phyloP scores from a whole-genome alignment of 2,797 vertebrate genomes.

The Potorous gilbertii region DNA sequence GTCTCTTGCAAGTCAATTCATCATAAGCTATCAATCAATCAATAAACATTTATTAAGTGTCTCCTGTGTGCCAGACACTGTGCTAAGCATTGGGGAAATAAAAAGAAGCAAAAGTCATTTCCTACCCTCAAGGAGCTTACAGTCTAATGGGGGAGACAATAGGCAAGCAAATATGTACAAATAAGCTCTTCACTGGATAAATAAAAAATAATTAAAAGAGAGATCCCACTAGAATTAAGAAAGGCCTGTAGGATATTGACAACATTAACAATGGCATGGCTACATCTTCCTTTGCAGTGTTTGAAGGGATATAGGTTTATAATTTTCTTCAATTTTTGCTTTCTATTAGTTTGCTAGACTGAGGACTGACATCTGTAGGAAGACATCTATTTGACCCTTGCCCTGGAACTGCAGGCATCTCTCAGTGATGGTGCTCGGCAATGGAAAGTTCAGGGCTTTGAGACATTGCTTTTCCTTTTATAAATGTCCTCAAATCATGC shows the following conservation, averaged over 20 bases:
- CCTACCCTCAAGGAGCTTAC: neutral
- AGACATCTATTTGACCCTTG: neutral
- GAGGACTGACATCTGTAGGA: neutral
- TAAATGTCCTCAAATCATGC: neutral
- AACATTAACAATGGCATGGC: neutral
- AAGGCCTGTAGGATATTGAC: neutral
- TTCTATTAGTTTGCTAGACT: neutral
- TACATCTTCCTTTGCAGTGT: neutral
- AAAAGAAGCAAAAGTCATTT: neutral
- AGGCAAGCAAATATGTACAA: neutral
- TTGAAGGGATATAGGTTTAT: neutral
- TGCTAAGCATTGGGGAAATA: neutral
- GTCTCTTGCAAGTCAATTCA: neutral
- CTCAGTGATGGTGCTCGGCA: neutral
- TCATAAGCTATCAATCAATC: neutral
- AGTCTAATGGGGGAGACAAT: neutral
- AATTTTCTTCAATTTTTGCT: neutral
- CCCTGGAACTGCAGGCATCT: neutral
- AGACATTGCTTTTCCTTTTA: neutral
- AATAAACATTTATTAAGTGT: neutral
- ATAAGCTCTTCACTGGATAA: neutral
- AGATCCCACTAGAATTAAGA: neutral
- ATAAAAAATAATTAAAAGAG: neutral
- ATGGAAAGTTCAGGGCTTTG: neutral
- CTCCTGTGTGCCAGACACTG: neutral